Evolutionary conservation across 2,797 vertebrate species (phyloP).

Genomic region (Sternotherus odoratus): DNA sequence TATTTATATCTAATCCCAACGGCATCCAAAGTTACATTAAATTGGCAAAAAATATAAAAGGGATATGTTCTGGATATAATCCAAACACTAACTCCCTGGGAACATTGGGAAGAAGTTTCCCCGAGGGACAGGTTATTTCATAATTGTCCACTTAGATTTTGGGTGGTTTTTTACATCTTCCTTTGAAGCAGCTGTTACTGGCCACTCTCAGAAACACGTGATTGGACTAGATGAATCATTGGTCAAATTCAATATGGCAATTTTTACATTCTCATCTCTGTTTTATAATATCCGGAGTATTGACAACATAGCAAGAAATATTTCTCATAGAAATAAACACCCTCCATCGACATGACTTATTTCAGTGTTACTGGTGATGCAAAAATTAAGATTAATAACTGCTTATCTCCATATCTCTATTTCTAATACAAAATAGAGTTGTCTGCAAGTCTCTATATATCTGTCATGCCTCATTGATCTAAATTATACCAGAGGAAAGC

Average conservation of each 20-base stretch:
- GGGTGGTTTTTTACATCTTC: no score
- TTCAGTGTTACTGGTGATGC: not conserved
- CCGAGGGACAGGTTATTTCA: not conserved
- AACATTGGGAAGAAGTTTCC: not conserved
- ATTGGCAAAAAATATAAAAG: not conserved
- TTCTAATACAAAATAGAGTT: constrained; percentile 33
- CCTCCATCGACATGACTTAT: not conserved
- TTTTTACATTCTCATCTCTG: not conserved
- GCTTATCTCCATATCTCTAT: constrained; percentile 7
- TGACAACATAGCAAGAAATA: not conserved
- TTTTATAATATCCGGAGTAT: not conserved
- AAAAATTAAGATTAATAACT: not conserved
- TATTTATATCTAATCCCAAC: not conserved
- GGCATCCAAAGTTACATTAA: not conserved
- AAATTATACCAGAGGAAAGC: not conserved
- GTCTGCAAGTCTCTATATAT: constrained; percentile 11
- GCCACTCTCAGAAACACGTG: not conserved
- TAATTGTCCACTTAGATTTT: not conserved
- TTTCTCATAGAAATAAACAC: not conserved
- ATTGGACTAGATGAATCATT: not conserved
- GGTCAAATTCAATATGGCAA: not conserved
- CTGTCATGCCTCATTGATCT: constrained; percentile 14
- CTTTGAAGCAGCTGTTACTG: not conserved
- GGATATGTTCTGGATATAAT: not conserved
- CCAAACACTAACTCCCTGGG: not conserved